A percentile compares a stretch with the other conserved stretches of the same genome.
Evolutionary conservation across 2,797 vertebrate species (phyloP).

Genomic region (Psittacula echo): DNA sequence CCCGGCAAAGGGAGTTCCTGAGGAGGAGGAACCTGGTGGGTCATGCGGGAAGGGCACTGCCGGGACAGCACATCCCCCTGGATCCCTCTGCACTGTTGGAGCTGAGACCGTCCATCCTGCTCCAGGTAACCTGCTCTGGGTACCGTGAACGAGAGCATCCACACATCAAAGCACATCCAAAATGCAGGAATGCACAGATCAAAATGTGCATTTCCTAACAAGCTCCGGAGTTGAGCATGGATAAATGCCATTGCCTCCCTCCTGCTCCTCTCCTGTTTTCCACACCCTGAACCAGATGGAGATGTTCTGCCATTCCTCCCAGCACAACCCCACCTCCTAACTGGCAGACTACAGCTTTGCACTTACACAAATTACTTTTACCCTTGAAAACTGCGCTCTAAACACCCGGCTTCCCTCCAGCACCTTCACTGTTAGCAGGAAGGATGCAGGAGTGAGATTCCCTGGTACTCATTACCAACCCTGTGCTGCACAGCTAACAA

Average conservation of each 20-base stretch:
- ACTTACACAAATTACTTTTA: not conserved
- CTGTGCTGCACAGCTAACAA: not conserved
- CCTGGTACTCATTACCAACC: not conserved
- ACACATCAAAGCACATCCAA: not conserved
- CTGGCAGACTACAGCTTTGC: not conserved
- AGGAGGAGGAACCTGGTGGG: slow-evolving; percentile 69
- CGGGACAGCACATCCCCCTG: fast-evolving
- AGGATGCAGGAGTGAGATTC: not conserved
- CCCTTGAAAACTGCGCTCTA: not conserved
- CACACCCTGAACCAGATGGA: not conserved
- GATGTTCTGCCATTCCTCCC: not conserved
- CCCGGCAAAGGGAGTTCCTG: slow-evolving; percentile 75
- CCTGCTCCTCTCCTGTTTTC: not conserved
- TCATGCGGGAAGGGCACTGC: fast-evolving
- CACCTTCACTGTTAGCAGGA: not conserved
- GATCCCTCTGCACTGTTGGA: not conserved
- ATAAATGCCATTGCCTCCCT: fast-evolving
- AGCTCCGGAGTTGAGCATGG: fast-evolving
- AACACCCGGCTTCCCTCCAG: not conserved
- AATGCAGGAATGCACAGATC: not conserved
- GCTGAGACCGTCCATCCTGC: not conserved
- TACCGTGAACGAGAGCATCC: fast-evolving
- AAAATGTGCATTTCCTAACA: fast-evolving
- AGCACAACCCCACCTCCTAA: not conserved
- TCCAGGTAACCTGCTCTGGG: slow-evolving; percentile 64